Conservation (phyloP, 37 sponge, comb jelly and placozoan species). For the Aplysina aerophoba region DNA sequence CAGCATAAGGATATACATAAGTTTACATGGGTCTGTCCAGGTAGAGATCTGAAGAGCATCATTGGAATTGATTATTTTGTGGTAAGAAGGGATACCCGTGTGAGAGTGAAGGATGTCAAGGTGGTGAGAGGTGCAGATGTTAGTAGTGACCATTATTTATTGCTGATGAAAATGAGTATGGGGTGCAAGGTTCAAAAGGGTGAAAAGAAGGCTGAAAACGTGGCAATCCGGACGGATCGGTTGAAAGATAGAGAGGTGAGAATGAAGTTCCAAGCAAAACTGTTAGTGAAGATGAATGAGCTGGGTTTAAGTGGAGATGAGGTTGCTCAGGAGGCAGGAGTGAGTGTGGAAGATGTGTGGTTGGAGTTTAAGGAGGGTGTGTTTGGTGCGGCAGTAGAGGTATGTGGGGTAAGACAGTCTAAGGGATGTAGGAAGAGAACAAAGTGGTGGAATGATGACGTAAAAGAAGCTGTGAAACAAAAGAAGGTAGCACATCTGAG, state of each 20-base stretch:
- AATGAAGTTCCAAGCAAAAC: slow-evolving; percentile 14
- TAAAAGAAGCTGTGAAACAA: slow-evolving; percentile 8
- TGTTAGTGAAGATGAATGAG: slow-evolving; percentile 18
- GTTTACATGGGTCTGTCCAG: slow-evolving; percentile 49
- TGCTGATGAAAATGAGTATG: slow-evolving; percentile 3
- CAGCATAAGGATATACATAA: slow-evolving; percentile 33
- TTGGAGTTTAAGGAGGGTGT: slow-evolving; percentile 15
- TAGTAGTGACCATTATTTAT: slow-evolving; percentile 38
- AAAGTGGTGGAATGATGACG: slow-evolving; percentile 10
- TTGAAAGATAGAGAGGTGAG: slow-evolving; percentile 12
- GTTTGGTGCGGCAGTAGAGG: not conserved
- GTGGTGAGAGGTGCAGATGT: slow-evolving; percentile 36
- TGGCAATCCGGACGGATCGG: not conserved
- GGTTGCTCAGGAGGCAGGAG: not conserved
- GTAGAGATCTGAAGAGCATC: slow-evolving; percentile 19
- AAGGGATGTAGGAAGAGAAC: slow-evolving; percentile 17
- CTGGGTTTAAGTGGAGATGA: not conserved
- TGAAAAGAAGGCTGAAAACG: not conserved
- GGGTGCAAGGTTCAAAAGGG: not conserved
- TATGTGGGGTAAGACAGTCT: slow-evolving; percentile 12
- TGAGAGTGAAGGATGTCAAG: not conserved
- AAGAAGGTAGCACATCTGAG: slow-evolving; percentile 10
- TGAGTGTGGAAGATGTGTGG: slow-evolving; percentile 17
- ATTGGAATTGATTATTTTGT: slow-evolving; percentile 48
- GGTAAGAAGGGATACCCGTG: slow-evolving; percentile 26